phyloP scores from a whole-genome alignment of 2,113 vertebrate genomes.

The Gila orcuttii region DNA sequence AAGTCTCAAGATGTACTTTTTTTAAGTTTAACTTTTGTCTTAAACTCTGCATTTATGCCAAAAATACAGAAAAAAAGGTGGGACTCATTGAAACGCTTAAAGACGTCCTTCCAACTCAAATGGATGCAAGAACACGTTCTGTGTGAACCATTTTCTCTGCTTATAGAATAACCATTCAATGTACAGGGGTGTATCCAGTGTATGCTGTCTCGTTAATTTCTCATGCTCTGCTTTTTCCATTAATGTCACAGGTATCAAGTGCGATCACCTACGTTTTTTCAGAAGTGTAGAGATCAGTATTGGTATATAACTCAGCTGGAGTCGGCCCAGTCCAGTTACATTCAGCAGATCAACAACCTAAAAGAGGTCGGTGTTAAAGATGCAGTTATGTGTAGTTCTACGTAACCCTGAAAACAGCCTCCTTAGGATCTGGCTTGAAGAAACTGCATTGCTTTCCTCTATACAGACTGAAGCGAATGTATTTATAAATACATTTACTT shows the following conservation, averaged over 20 bases:
- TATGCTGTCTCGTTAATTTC: conserved; percentile 14
- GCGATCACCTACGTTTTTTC: conserved; percentile 96
- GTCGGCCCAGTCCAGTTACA: conserved; percentile 90
- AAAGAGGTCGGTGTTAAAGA: conserved; percentile 83
- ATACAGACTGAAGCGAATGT: not conserved
- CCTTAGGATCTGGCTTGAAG: not conserved
- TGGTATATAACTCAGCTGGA: conserved; percentile 99
- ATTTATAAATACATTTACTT: not conserved
- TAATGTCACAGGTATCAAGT: conserved; percentile 88
- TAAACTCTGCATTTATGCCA: not conserved
- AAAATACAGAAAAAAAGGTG: too few species aligned
- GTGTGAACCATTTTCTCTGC: too few species aligned
- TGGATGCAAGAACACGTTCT: too few species aligned
- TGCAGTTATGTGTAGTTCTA: not conserved
- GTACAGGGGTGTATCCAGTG: not conserved
- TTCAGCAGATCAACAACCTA: conserved; percentile 97
- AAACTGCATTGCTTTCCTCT: not conserved
- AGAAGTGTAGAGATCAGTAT: conserved; percentile 96
- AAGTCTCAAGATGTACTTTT: too few species aligned
- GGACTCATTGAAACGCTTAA: too few species aligned
- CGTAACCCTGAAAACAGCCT: not conserved
- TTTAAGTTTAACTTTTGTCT: not conserved
- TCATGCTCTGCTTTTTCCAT: conserved; percentile 4
- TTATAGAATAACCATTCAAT: too few species aligned
- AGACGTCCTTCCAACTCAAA: too few species aligned